A percentile compares a stretch with the other conserved stretches of the same genome.
phyloP scores from a whole-genome alignment of 2,797 vertebrate species.

The Sebastes nivosus region DNA sequence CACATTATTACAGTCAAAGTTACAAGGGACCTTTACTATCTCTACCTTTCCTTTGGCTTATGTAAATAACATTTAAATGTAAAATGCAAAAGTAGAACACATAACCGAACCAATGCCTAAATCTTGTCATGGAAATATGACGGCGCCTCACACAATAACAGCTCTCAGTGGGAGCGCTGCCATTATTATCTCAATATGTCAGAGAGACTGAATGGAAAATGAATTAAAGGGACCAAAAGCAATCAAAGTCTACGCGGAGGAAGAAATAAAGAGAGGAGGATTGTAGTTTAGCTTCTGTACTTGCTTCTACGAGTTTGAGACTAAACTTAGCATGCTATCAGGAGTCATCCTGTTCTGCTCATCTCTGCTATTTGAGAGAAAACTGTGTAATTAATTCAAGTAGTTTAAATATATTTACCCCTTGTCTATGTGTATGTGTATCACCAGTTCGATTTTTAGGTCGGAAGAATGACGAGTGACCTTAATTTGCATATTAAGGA shows the following conservation, averaged over 20 bases:
- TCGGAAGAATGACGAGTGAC: background rate
- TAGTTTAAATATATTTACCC: background rate
- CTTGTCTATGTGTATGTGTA: background rate
- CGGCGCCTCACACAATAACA: background rate
- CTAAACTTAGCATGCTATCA: background rate
- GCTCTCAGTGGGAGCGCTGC: background rate
- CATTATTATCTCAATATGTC: slow-evolving; percentile 10
- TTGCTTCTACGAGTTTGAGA: background rate
- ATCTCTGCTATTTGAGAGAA: background rate
- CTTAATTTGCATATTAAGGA: background rate
- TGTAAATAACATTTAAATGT: background rate
- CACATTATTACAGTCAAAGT: background rate
- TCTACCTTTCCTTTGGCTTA: background rate
- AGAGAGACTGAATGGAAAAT: slow-evolving; percentile 17
- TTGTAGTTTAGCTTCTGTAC: background rate
- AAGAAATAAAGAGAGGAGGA: background rate
- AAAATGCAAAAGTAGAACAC: background rate
- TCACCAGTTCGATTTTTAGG: background rate
- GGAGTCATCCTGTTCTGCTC: background rate
- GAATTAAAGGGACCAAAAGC: slow-evolving; percentile 4
- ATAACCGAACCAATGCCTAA: background rate
- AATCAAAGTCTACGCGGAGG: background rate
- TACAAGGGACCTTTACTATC: background rate
- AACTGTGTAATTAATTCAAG: background rate
- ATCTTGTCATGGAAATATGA: background rate